phyloP scores from a whole-genome alignment of 1,140 invertebrate genomes.

The Andricus grossulariae region DNA sequence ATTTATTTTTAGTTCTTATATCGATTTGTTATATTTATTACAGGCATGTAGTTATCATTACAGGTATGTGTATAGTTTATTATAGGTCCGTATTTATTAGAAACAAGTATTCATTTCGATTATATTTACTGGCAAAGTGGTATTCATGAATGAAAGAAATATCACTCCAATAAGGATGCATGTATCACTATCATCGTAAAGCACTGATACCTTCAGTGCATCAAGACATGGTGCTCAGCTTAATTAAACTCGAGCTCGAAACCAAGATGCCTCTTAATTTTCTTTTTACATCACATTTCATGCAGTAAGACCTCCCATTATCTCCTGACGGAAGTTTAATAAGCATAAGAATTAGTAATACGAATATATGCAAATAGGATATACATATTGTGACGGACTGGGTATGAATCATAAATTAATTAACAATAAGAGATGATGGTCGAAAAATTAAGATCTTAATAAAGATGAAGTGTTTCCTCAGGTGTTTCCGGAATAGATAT shows the following conservation, averaged over 20 bases:
- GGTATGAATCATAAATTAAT: not conserved
- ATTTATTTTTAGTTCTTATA: slow-evolving; percentile 1
- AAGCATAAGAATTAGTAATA: not conserved
- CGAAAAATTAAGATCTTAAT: not conserved
- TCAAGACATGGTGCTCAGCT: not conserved
- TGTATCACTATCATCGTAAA: slow-evolving; percentile 21
- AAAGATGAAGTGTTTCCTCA: not conserved
- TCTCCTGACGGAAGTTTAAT: slow-evolving; percentile 16
- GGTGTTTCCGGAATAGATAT: not conserved
- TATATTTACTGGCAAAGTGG: not conserved
- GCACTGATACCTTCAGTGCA: not conserved
- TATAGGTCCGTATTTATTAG: not conserved
- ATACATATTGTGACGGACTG: not conserved
- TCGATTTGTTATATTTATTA: slow-evolving; percentile 9
- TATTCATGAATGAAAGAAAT: not conserved
- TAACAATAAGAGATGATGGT: not conserved
- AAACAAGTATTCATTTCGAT: not conserved
- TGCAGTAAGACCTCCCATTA: slow-evolving; percentile 22
- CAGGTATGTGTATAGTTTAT: not conserved
- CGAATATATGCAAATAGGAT: not conserved
- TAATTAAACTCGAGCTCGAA: slow-evolving; percentile 13
- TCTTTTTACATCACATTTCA: slow-evolving; percentile 13
- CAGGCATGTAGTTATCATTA: not conserved
- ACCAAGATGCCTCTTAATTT: not conserved
- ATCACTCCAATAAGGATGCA: slow-evolving; percentile 26